phyloP scores from a whole-genome alignment of 2,113 vertebrate species.

The Ceyx cyanopectus region DNA sequence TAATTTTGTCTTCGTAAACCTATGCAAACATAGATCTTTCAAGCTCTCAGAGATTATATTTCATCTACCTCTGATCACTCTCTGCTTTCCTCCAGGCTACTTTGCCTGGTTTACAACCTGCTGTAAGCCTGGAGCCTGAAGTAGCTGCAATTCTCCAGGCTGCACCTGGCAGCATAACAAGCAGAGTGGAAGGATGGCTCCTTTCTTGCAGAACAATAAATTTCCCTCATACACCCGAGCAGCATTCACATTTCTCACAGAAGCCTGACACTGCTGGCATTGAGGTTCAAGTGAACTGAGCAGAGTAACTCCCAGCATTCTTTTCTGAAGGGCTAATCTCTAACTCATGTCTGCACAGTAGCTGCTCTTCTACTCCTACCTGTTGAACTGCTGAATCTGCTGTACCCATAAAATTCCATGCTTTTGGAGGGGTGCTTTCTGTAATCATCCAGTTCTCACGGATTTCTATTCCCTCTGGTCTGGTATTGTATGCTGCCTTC shows the following conservation, averaged over 20 bases:
- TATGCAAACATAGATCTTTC: not conserved
- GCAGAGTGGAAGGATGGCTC: not conserved
- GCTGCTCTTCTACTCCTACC: not conserved
- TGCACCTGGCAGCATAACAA: not conserved
- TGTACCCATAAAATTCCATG: not conserved
- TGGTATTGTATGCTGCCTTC: not conserved
- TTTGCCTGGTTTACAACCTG: not conserved
- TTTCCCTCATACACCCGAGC: not conserved
- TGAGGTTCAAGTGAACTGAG: not conserved
- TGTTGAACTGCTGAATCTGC: not conserved
- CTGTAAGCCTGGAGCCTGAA: not conserved
- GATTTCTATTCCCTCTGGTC: not conserved
- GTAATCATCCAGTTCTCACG: not conserved
- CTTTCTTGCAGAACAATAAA: not conserved
- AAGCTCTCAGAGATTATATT: not conserved
- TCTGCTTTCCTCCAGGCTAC: not conserved
- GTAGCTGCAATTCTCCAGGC: not conserved
- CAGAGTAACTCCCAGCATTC: not conserved
- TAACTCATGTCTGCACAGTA: accelerated
- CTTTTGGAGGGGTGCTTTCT: not conserved
- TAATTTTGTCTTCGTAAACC: not conserved
- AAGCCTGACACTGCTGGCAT: not conserved
- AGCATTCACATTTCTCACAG: not conserved
- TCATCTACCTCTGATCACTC: not conserved
- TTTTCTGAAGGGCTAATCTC: not conserved